phyloP scores from a whole-genome alignment of 2,797 vertebrate species.

The Emys orbicularis region DNA sequence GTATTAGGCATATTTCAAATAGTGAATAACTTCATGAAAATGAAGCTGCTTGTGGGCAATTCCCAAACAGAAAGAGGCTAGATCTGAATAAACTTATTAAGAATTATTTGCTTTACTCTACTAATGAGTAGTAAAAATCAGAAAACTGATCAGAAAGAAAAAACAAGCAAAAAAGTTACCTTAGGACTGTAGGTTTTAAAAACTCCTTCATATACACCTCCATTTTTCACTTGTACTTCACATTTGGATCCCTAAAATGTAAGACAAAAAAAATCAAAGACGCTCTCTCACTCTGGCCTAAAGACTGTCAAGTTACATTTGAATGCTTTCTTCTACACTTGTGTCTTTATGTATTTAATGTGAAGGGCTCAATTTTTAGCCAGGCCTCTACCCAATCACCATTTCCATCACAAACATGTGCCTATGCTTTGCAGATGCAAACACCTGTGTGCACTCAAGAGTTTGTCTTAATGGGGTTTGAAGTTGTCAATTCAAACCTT shows the following conservation, averaged over 20 bases:
- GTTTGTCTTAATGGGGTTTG: background rate
- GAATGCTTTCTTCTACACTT: background rate
- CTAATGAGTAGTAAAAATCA: background rate
- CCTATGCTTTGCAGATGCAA: constrained; percentile 15
- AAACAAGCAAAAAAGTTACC: constrained; percentile 81
- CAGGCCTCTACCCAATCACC: background rate
- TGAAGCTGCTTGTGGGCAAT: background rate
- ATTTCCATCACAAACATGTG: background rate
- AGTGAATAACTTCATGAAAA: background rate
- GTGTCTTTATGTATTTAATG: background rate
- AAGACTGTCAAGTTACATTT: background rate
- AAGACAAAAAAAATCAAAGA: constrained; percentile 30
- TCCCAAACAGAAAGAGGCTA: background rate
- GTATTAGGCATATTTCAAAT: background rate
- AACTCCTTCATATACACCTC: constrained; percentile 97
- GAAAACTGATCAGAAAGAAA: background rate
- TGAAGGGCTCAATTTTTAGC: background rate
- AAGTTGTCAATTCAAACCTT: background rate
- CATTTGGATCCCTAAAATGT: constrained; percentile 94
- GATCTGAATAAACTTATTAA: accelerated
- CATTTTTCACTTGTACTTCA: constrained; percentile 98
- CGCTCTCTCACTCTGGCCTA: background rate
- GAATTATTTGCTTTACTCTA: background rate
- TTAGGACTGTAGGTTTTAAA: constrained; percentile 99
- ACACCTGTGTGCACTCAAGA: background rate